Conservation (phyloP, 1,140 invertebrate species). For the Rhynchophorus ferrugineus region DNA sequence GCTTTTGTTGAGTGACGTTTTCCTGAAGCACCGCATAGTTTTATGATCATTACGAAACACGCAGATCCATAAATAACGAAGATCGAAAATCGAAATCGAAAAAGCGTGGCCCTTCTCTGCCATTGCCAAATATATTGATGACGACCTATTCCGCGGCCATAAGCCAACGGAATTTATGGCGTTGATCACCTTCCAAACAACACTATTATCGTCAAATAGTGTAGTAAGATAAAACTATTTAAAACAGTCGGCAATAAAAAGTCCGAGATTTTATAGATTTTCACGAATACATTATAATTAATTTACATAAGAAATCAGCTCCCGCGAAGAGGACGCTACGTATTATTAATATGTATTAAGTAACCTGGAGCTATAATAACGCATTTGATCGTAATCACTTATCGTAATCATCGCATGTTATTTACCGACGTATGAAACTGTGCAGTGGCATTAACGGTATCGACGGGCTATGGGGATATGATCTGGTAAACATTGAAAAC, state of each 20-base stretch:
- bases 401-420: constrained; percentile 11
- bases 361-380: constrained; percentile 8
- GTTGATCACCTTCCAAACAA: constrained; percentile 11
- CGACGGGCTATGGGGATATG: not conserved
- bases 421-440: constrained; percentile 1
- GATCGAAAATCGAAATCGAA: too few species aligned
- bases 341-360: constrained; percentile 13
- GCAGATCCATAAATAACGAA: too few species aligned
- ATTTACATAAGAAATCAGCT: constrained; percentile 12
- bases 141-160: constrained; percentile 1
- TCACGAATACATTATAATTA: constrained; percentile 17
- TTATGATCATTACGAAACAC: too few species aligned
- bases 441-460: not conserved
- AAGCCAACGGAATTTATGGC: constrained; percentile 9
- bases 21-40: too few species aligned
- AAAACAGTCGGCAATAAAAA: constrained; percentile 5
- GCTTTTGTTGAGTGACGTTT: too few species aligned
- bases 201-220: not conserved
- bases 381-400: constrained; percentile 10
- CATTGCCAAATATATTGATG: constrained; percentile 13
- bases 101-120: too few species aligned
- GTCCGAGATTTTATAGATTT: constrained; percentile 12
- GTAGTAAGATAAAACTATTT: constrained; percentile 1
- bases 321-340: not conserved
- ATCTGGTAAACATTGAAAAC: not conserved